Evolutionary conservation across 2,113 vertebrate genomes (phyloP).

Genomic region (Labeo rohita): DNA sequence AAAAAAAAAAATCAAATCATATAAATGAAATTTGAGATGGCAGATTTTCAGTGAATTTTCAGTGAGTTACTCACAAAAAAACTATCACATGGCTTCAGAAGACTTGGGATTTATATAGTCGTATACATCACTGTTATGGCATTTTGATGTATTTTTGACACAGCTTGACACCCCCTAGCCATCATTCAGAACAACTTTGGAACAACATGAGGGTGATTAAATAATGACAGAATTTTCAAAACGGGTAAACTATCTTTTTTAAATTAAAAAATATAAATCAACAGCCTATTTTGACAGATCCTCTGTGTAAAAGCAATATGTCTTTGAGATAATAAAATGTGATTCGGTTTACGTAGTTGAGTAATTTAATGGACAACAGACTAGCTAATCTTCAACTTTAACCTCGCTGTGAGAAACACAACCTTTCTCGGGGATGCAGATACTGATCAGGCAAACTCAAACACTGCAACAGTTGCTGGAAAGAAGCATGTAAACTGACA

Average conservation of each 20-base stretch:
- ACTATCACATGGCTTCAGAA: neutral
- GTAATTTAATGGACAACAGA: no score
- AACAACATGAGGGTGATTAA: neutral
- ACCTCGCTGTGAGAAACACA: conserved; percentile 9
- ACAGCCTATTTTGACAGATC: neutral
- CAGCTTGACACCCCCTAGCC: neutral
- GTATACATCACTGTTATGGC: neutral
- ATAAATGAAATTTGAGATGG: no score
- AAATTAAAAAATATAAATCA: neutral
- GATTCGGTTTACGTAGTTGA: no score
- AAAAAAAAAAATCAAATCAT: no score
- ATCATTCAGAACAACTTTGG: neutral
- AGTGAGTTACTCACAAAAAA: neutral
- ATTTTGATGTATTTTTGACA: neutral
- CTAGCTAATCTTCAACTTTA: neutral
- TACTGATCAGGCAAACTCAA: conserved; percentile 1
- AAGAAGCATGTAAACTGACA: neutral
- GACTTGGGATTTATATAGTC: neutral
- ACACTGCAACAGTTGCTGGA: conserved; percentile 21
- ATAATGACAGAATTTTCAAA: neutral
- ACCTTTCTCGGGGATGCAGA: neutral
- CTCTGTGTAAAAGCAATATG: neutral
- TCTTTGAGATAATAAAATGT: neutral
- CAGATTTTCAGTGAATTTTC: no score
- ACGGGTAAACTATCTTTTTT: neutral